Conservation (phyloP, 2,113 vertebrate genomes). For the Gambusia holbrooki region DNA sequence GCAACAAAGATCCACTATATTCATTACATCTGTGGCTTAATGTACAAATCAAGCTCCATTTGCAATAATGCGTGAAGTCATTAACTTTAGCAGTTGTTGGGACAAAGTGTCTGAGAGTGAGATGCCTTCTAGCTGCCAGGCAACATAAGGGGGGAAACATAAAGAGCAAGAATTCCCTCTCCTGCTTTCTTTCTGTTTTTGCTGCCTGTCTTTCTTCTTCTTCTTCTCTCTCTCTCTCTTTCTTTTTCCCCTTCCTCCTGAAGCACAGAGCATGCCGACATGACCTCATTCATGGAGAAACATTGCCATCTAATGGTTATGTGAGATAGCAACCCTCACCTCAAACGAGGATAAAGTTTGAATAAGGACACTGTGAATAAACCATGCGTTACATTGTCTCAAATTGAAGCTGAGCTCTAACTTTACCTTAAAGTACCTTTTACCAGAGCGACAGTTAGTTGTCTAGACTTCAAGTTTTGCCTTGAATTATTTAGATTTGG, state of each 20-base stretch:
- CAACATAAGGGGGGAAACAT: constrained; percentile 67
- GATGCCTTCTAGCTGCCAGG: constrained; percentile 72
- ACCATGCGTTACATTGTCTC: constrained; percentile 69
- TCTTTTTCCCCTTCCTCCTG: constrained; percentile 34
- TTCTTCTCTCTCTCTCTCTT: constrained; percentile 36
- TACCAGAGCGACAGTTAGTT: background rate
- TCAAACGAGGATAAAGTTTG: background rate
- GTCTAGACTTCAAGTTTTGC: background rate
- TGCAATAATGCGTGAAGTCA: constrained; percentile 79
- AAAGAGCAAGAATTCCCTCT: constrained; percentile 60
- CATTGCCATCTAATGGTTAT: constrained; percentile 75
- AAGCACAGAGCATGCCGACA: constrained; percentile 23
- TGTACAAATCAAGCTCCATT: constrained; percentile 76
- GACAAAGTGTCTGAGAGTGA: constrained; percentile 70
- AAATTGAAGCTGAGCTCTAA: constrained; percentile 17
- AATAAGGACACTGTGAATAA: constrained; percentile 56
- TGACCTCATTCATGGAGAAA: constrained; percentile 58
- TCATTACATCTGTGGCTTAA: constrained; percentile 77
- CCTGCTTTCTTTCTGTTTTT: constrained; percentile 57
- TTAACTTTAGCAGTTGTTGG: constrained; percentile 80
- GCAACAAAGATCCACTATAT: constrained; percentile 69
- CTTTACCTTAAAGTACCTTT: background rate
- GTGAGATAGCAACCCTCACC: constrained; percentile 4
- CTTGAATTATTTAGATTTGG: constrained; percentile 12
- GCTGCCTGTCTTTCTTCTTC: constrained; percentile 47